Conservation (phyloP, 1,140 invertebrate species). For the Brachionus asplanchnoidis region DNA sequence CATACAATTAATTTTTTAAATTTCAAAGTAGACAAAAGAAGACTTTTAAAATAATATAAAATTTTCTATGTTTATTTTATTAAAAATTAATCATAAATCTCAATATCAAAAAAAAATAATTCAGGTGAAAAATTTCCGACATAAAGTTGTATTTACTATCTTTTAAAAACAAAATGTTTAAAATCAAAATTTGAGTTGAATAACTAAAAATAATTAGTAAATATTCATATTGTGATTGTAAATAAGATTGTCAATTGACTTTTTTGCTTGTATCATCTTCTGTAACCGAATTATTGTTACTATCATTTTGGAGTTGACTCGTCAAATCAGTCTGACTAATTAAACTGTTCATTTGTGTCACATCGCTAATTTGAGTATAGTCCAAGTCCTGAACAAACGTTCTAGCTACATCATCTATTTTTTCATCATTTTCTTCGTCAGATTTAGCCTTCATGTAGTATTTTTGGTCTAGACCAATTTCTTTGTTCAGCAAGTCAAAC, state of each 20-base stretch:
- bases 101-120: too few species aligned
- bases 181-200: neutral
- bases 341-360: constrained; percentile 3
- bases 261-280: constrained; percentile 1
- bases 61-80: too few species aligned
- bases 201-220: constrained; percentile 18
- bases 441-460: neutral
- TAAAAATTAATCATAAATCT: too few species aligned
- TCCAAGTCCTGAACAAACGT: constrained; percentile 5
- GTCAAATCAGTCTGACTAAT: neutral
- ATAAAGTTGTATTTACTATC: neutral
- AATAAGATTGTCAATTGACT: neutral
- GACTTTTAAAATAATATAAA: too few species aligned
- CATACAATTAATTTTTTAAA: too few species aligned
- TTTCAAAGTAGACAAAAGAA: too few species aligned
- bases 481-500: constrained; percentile 18
- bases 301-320: neutral
- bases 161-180: neutral
- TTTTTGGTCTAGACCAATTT: neutral
- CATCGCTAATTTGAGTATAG: neutral
- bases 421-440: neutral
- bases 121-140: too few species aligned
- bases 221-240: neutral
- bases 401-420: neutral
- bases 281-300: constrained; percentile 29